phyloP scores from a whole-genome alignment of 2,797 vertebrate species.

The Pelochelys cantorii region DNA sequence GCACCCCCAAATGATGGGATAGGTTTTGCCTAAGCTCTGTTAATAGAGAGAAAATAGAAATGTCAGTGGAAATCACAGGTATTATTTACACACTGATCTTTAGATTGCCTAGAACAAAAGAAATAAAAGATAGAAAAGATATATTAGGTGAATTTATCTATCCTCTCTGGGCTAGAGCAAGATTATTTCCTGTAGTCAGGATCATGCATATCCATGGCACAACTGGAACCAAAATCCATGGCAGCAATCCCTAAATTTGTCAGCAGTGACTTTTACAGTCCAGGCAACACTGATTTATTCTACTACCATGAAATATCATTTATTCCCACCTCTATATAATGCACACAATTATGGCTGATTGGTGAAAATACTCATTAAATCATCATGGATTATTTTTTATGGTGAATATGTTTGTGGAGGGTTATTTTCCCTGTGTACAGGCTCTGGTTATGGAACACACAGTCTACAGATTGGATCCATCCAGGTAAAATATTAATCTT shows the following conservation, averaged over 20 bases:
- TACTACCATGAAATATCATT: accelerated
- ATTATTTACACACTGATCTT: neutral
- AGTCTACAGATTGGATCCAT: neutral
- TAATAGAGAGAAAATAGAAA: neutral
- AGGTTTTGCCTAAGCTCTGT: neutral
- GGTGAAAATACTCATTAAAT: neutral
- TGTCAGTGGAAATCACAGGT: neutral
- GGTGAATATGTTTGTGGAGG: neutral
- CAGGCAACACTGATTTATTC: neutral
- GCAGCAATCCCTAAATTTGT: neutral
- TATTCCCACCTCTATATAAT: neutral
- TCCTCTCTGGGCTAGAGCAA: neutral
- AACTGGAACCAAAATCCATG: neutral
- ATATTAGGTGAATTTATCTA: neutral
- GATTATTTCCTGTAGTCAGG: neutral
- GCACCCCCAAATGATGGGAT: neutral
- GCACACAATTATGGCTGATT: neutral
- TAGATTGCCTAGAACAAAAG: neutral
- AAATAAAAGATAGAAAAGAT: neutral
- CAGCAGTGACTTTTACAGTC: neutral
- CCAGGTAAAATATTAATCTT: neutral
- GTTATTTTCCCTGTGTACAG: neutral
- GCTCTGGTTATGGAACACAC: neutral
- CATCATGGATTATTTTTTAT: neutral
- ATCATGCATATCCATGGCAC: neutral